Evolutionary conservation across 2,888 invertebrate species (phyloP), one percentile per base, ranked within the genome.

Genomic region (Drosophila hamatofila): DNA sequence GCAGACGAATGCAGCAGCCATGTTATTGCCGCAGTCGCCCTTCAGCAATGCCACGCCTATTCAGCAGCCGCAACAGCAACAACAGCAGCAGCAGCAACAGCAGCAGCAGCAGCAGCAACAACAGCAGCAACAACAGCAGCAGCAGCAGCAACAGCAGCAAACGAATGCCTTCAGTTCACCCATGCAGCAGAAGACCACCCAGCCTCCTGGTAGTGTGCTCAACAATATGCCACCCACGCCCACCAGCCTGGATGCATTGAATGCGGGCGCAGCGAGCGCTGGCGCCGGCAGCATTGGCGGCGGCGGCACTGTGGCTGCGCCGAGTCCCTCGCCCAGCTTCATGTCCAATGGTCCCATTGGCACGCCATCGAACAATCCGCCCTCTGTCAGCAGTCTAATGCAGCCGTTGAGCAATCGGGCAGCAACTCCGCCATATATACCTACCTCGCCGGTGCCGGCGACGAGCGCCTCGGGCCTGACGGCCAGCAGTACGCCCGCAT

Each of bases 371-470:
- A 92, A 91, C 60, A 94, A 94, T 72, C 95, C 95, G 59, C 95
- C 95, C 68, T 94, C 94, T 56, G 94, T 95, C 8, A 94, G 94
- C 42, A 94, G 94, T 14, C 75, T 93, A 11, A 90, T 93, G 85
- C 93, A 92, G 81, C 95, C 95, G 2, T 94, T 95, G 63, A 94
- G 95, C 75, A 94, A 94, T 61, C 93, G 94, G 1, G 85, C 80
- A 30, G 61, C 74, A 23, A 94, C 94, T 8, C 94, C 94, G 21
- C 94, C 94, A 27, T 92, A 94, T 44, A 91, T 92, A 73, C 88
- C 92, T 58, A 83, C 90, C 71, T 92, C 92, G 33, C 91, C 92
- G 61, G 81, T 88, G 58, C 77, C 89, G 55, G 83, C 89, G 7
- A 81, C 81, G 7, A 81, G 83, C 41, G 89, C 83, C 1, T 81